Evolutionary conservation across 2,113 vertebrate species (phyloP).

Genomic region (Prionailurus bengalensis): DNA sequence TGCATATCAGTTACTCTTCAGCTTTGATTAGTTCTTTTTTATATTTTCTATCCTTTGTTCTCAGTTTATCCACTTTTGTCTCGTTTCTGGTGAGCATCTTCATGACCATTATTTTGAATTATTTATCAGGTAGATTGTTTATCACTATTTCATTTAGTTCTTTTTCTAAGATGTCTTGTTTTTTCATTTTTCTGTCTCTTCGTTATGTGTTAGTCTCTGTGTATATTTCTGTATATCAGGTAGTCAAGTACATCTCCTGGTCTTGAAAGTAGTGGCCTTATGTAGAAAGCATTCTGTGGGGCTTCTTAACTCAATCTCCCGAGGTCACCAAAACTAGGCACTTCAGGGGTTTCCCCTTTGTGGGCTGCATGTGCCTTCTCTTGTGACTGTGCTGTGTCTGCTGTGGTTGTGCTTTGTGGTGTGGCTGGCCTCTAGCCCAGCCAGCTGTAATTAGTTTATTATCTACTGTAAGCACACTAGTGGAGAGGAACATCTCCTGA

Average conservation of each 20-base stretch:
- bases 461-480: background rate
- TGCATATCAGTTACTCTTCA: background rate
- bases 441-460: background rate
- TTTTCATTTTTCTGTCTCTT: background rate
- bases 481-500: background rate
- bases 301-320: background rate
- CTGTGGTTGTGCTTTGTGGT: background rate
- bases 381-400: background rate
- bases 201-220: background rate
- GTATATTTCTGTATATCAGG: background rate
- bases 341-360: background rate
- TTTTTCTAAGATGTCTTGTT: background rate
- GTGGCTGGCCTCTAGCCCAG: background rate
- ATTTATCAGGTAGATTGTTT: background rate
- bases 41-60: background rate
- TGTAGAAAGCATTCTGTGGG: background rate
- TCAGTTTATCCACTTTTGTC: background rate
- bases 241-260: background rate
- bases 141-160: background rate
- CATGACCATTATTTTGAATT: background rate
- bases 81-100: background rate
- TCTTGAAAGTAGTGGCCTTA: background rate
- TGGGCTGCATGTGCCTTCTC: background rate
- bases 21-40: background rate
- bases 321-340: background rate